Base-by-base conservation (phyloP, 2,113 vertebrate species). In the Macquaria australasica region DNA sequence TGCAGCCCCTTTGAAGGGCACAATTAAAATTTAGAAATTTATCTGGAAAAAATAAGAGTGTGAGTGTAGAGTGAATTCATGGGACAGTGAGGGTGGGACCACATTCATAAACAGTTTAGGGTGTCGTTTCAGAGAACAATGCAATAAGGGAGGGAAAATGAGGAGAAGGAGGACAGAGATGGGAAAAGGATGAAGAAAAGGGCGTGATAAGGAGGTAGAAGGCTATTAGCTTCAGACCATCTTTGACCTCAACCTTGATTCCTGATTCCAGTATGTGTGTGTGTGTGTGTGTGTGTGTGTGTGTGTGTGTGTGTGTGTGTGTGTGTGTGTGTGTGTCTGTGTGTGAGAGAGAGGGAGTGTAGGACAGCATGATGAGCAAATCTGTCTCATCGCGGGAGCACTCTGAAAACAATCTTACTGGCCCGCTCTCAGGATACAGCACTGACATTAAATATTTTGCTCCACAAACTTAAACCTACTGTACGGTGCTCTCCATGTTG, bases 1-100 rank as follows among this genome's bases (percentile, higher is more conserved):
- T 82, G 63, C 68, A 45, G 80, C 50, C 63, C 74, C 83, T 89
- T 87, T 88, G 78, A 91, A 87, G 76, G 77, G 60, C 81, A 86
- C 70, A 79, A 87, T 91, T 90, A 87, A 91, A 89, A 86, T 76
- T 4, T 80, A 20, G 18, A 72, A 90, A 71, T 80, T 60, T 87
- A 79, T 81, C 66, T 64, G 68, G 39, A 59, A 45, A 77, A 78
- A 59, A 56, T 48, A 6, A 67, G n/a, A 59, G 58, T 16, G 66
- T 56, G 64, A 37, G 60, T 11, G 0, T 23, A 2, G 55, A 48
- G 16, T 81, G 43, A 84, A 82, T 71, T 66, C 58, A 70, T 3
- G 58, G 43, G 55, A 64, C 66, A 23, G 45, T 23, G 50, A 87
- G 15, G 21, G 1, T 20, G n/a, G 66, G 71, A 63, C 55, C 15